Evolutionary conservation across 2,113 vertebrate genomes (phyloP).

Genomic region (Callopanchax toddi): DNA sequence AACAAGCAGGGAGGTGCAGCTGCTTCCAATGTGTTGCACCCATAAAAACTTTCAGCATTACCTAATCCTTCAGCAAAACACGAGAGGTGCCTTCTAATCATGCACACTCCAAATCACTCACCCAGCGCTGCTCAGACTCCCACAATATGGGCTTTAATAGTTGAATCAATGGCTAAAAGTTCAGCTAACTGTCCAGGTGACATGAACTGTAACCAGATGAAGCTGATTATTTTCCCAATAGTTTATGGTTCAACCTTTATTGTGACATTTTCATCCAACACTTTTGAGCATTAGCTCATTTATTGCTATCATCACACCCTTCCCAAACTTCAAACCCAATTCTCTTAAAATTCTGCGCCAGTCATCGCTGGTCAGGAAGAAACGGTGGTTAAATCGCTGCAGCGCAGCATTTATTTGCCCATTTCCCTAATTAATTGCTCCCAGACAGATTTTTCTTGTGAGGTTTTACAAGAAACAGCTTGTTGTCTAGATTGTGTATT

Average conservation of each 20-base stretch:
- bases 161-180: slow-evolving; percentile 38
- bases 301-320: slow-evolving; percentile 6
- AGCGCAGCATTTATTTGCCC: slow-evolving; percentile 31
- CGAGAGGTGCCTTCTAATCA: slow-evolving; percentile 46
- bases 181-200: slow-evolving; percentile 18
- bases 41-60: slow-evolving; percentile 64
- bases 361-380: slow-evolving; percentile 36
- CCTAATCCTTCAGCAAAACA: slow-evolving; percentile 60
- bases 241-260: not conserved
- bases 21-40: slow-evolving; percentile 67
- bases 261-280: slow-evolving; percentile 22
- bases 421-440: slow-evolving; percentile 49
- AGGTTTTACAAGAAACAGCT: slow-evolving; percentile 65
- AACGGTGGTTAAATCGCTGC: slow-evolving; percentile 31
- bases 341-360: slow-evolving; percentile 3
- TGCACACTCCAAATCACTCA: slow-evolving; percentile 18
- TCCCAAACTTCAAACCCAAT: not conserved
- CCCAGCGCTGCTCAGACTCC: slow-evolving; percentile 37
- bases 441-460: slow-evolving; percentile 31
- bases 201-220: slow-evolving; percentile 14
- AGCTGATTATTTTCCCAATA: slow-evolving; percentile 5
- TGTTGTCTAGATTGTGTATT: slow-evolving; percentile 40
- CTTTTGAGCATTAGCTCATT: slow-evolving; percentile 13
- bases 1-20: slow-evolving; percentile 61
- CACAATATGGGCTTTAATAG: slow-evolving; percentile 65